Evolutionary conservation across 1,140 invertebrate species (phyloP), one percentile per base, ranked within the genome.

Genomic region (Meteorus sp.): DNA sequence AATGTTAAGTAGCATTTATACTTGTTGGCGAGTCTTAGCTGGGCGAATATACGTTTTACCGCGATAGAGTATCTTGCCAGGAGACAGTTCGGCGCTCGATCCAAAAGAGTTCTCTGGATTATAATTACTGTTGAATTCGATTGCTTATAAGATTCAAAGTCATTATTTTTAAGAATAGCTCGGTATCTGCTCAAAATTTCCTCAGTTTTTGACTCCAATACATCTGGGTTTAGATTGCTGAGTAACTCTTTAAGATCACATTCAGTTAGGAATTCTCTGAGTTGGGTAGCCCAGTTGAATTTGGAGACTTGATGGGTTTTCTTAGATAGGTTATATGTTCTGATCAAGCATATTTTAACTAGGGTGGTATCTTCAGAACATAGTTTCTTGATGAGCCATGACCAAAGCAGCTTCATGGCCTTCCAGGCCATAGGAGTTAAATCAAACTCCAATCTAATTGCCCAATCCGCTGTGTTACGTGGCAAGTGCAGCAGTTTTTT

Each of bases 401-500:
- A 9, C 17, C 41, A 43, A 15, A 20, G 1, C 13, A 20, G 19
- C 17, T 43, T 43, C 41, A 43, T 43, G 19, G 41, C 41, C 19
- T 43, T 43, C 13, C 13, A 15, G 13, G 13, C 13, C 3, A 43
- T 19, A 19, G 41, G 47, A 39, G 47, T 19, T 6, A 56, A 35
- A 45, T 29, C 50, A 13, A 56, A 22, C 17, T 53, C 55, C 8
- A 59, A 19, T 50, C 61, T 45, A n/a, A 62, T 27, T 2, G 35
- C 27, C 29, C 11, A 55, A n/a, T 41, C 39, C 7, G 50, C 19
- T 8, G 61, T 63, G 54, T 51, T 59, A 31, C 29, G 48, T 15
- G 58, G 48, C 1, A 64, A 27, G 9, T 13, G 31, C 2, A 60
- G 44, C 8, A 58, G n/a, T 22, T 43, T 33, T 37, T 64, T 64